These are phyloP conservation scores for Amphipyra berbera DNA, from an alignment of 2,888 invertebrate species.

Conservation along the genomic window DNA sequence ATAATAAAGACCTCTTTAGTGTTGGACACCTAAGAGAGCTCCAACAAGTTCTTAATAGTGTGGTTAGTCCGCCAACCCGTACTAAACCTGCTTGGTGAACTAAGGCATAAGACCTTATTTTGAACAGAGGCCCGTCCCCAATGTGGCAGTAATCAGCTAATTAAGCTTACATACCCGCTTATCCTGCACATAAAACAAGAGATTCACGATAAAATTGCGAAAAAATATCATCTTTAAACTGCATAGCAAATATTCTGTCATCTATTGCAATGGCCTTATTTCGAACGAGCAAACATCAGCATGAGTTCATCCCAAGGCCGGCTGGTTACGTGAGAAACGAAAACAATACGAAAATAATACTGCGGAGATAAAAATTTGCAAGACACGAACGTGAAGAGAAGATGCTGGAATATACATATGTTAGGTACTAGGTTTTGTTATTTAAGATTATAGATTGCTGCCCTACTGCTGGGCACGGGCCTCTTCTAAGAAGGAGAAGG, in stretches of 20 bases:
- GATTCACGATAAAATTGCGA: background rate
- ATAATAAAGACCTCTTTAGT: no score
- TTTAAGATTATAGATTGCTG: background rate
- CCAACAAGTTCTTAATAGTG: no score
- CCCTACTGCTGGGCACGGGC: no score
- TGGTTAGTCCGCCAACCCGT: no score
- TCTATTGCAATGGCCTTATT: slow-evolving; percentile 28
- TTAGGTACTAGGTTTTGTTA: background rate
- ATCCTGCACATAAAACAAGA: background rate
- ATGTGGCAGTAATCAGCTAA: no score
- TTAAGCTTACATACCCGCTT: no score
- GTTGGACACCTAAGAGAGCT: no score
- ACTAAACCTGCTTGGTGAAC: no score
- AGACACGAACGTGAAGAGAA: slow-evolving; percentile 9
- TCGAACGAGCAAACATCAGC: slow-evolving; percentile 25
- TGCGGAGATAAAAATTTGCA: slow-evolving; percentile 40
- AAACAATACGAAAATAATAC: slow-evolving; percentile 53
- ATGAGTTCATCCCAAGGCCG: slow-evolving; percentile 45
- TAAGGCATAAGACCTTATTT: no score
- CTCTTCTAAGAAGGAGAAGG: no score
- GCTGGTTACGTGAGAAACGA: slow-evolving; percentile 42
- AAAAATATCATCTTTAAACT: slow-evolving; percentile 20
- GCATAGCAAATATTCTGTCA: slow-evolving; percentile 38
- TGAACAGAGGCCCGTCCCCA: no score
- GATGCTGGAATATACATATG: slow-evolving; percentile 3